phyloP scores from a whole-genome alignment of 2,888 invertebrate genomes.

The Diaprepes abbreviatus region DNA sequence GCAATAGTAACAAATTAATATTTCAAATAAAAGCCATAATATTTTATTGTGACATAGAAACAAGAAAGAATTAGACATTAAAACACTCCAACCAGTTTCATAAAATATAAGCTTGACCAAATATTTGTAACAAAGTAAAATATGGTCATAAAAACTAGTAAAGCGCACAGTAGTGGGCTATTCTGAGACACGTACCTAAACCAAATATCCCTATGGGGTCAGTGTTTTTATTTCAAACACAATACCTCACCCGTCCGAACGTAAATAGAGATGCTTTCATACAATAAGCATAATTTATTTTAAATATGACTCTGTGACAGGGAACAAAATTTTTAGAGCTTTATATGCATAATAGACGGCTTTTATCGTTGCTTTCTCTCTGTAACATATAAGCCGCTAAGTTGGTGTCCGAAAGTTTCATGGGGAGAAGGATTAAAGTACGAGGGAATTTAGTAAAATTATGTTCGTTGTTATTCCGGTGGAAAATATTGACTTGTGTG shows the following conservation, averaged over 20 bases:
- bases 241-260: conserved; percentile 19
- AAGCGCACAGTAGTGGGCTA: conserved; percentile 23
- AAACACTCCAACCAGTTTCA: background rate
- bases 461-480: no score
- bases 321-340: conserved; percentile 29
- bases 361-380: conserved; percentile 24
- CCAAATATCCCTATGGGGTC: conserved; percentile 27
- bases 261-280: conserved; percentile 24
- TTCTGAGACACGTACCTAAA: conserved; percentile 13
- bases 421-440: conserved; percentile 15
- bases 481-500: no score
- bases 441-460: no score
- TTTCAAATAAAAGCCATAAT: no score
- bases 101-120: background rate
- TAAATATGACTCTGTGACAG: conserved; percentile 38
- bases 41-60: no score
- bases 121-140: conserved; percentile 13
- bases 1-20: no score
- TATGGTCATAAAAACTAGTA: conserved; percentile 19
- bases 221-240: conserved; percentile 30
- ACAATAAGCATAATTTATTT: conserved; percentile 36
- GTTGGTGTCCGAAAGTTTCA: conserved; percentile 13
- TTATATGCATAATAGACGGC: conserved; percentile 31
- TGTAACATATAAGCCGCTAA: conserved; percentile 9
- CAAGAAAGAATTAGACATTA: no score